Percentiles rank a stretch among this genome's conserved stretches.
Conservation (phyloP, 2,888 invertebrate genomes). For the Idaea biselata region DNA sequence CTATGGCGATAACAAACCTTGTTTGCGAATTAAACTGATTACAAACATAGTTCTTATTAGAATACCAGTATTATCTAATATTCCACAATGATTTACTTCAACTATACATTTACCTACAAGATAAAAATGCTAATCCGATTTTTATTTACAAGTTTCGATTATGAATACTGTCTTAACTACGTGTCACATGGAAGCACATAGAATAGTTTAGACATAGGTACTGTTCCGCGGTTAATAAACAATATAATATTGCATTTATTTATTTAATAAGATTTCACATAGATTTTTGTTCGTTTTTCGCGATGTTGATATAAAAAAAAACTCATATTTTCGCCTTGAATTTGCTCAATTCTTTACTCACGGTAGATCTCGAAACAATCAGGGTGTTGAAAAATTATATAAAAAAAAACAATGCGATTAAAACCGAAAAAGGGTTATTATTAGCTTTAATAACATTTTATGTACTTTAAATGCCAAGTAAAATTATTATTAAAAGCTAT, state of each 20-base stretch:
- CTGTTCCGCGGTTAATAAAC: constrained; percentile 10
- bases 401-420: too few relatives aligned
- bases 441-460: too few relatives aligned
- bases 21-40: background rate
- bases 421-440: too few relatives aligned
- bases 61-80: background rate
- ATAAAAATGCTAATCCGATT: constrained; percentile 70
- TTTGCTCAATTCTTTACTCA: too few relatives aligned
- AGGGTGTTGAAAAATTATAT: too few relatives aligned
- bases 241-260: background rate
- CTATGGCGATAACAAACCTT: background rate
- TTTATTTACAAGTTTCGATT: constrained; percentile 62
- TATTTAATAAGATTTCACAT: too few relatives aligned
- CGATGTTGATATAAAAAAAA: too few relatives aligned
- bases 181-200: constrained; percentile 77
- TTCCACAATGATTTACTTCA: constrained; percentile 25
- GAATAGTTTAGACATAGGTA: constrained; percentile 61
- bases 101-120: constrained; percentile 47
- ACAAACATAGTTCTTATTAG: background rate
- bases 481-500: too few relatives aligned
- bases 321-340: too few relatives aligned
- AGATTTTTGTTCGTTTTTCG: too few relatives aligned
- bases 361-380: too few relatives aligned
- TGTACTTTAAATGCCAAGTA: too few relatives aligned
- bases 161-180: constrained; percentile 51